Conservation (phyloP, 2,113 vertebrate species). For the Poicephalus gulielmi region DNA sequence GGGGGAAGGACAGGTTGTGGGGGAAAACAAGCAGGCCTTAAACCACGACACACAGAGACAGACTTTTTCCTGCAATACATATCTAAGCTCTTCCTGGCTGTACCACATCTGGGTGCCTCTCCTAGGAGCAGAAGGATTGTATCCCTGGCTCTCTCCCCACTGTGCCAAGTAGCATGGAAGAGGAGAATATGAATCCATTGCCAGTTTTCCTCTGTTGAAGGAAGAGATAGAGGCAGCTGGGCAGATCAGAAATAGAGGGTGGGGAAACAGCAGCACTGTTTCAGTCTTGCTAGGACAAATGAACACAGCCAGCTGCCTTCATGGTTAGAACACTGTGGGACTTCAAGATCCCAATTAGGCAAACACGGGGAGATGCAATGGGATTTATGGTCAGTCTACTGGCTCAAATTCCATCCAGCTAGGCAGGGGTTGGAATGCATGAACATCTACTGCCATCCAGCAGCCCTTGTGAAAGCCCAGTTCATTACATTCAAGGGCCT, state of each 20-base stretch:
- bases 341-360: not conserved
- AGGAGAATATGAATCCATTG: not conserved
- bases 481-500: not conserved
- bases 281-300: not conserved
- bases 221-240: not conserved
- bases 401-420: not conserved
- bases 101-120: not conserved
- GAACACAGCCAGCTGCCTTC: not conserved
- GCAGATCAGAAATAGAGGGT: accelerated
- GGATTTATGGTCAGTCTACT: not conserved
- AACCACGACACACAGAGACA: not conserved
- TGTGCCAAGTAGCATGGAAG: not conserved
- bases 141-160: not conserved
- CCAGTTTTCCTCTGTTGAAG: not conserved
- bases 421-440: not conserved
- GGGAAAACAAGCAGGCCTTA: no score
- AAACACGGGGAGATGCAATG: not conserved
- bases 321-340: accelerated
- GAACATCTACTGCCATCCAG: not conserved
- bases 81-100: not conserved
- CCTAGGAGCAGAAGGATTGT: not conserved
- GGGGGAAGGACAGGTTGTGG: no score
- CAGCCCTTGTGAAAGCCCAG: not conserved
- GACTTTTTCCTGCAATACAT: not conserved
- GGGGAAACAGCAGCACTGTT: not conserved